phyloP scores from a whole-genome alignment of 2,888 invertebrate species.

The Oscheius myriophilus region DNA sequence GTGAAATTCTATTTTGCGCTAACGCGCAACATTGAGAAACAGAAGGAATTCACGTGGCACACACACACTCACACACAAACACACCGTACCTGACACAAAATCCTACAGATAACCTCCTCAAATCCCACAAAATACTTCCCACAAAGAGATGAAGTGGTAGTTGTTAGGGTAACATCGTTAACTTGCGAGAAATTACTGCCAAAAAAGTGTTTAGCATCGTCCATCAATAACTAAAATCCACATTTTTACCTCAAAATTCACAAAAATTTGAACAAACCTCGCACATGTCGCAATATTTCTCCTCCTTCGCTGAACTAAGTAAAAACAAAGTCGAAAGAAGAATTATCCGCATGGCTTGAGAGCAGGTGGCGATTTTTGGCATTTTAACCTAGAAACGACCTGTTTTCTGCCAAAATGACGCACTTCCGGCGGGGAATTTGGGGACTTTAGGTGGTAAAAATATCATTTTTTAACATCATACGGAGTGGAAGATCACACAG shows the following conservation, averaged over 20 bases:
- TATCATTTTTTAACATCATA: not conserved
- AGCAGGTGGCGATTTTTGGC: conserved; percentile 12
- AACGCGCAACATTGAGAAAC: too few relatives aligned
- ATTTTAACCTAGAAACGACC: conserved; percentile 3
- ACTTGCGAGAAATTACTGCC: conserved; percentile 17
- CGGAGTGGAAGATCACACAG: too few relatives aligned
- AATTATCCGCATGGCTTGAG: not conserved
- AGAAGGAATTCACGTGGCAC: too few relatives aligned
- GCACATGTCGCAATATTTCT: conserved; percentile 28
- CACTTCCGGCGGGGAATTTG: too few relatives aligned
- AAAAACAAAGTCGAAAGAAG: not conserved
- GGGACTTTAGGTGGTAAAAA: not conserved
- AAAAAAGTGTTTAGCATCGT: conserved; percentile 12
- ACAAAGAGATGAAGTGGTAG: conserved; percentile 23
- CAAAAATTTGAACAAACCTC: conserved; percentile 6
- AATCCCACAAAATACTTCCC: conserved; percentile 31
- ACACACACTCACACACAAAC: too few relatives aligned
- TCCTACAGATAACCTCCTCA: conserved; percentile 32
- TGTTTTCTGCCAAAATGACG: not conserved
- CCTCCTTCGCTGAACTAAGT: conserved; percentile 14
- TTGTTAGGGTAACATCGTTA: conserved; percentile 15
- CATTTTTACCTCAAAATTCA: not conserved
- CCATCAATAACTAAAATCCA: conserved; percentile 22
- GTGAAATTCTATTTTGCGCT: too few relatives aligned
- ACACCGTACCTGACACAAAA: conserved; percentile 23